A percentile compares a stretch with the other conserved stretches of the same genome.
These are phyloP conservation scores for Drosophila yakuba DNA, from an alignment of 1,140 invertebrate genomes.

Conservation along the genomic window DNA sequence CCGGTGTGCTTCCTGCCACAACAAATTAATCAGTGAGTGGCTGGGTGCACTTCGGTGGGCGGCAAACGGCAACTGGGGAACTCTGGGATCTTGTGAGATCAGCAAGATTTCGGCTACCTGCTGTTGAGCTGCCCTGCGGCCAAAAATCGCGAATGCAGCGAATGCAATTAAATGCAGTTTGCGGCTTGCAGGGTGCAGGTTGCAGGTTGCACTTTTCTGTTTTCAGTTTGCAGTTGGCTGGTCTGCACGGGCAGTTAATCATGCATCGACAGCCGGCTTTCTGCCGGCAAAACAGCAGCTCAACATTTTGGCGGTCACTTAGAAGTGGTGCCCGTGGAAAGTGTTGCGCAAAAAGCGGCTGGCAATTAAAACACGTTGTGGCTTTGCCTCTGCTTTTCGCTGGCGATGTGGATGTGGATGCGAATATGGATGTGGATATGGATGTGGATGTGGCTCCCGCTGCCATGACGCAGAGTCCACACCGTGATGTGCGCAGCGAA, in stretches of 20 bases:
- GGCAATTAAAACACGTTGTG: slow-evolving; percentile 80
- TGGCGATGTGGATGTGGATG: slow-evolving; percentile 20
- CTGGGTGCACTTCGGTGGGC: slow-evolving; percentile 22
- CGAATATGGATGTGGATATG: slow-evolving; percentile 39
- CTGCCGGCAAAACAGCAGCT: slow-evolving; percentile 38
- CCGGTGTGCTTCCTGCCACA: slow-evolving; percentile 19
- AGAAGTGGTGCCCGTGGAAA: slow-evolving; percentile 72
- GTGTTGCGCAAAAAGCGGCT: slow-evolving; percentile 80
- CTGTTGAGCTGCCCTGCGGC: slow-evolving; percentile 62
- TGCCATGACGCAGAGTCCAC: slow-evolving; percentile 59
- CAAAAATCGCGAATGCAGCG: slow-evolving; percentile 52
- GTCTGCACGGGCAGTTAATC: slow-evolving; percentile 72
- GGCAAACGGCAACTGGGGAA: slow-evolving; percentile 19
- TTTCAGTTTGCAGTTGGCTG: slow-evolving; percentile 38
- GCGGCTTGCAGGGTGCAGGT: slow-evolving; percentile 47
- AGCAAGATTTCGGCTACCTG: slow-evolving; percentile 48
- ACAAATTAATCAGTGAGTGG: slow-evolving; percentile 46
- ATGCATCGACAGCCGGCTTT: slow-evolving; percentile 75
- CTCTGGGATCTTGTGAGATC: slow-evolving; percentile 30
- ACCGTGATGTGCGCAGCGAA: slow-evolving; percentile 69
- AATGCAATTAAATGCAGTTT: slow-evolving; percentile 74
- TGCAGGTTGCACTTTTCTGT: slow-evolving; percentile 57
- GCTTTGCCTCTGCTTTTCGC: slow-evolving; percentile 17
- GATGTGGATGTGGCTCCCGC: slow-evolving; percentile 31
- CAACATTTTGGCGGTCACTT: slow-evolving; percentile 79